Percentiles rank a stretch among this genome's conserved stretches.
phyloP scores from a whole-genome alignment of 2,797 vertebrate genomes.

The Rallus crepitans region DNA sequence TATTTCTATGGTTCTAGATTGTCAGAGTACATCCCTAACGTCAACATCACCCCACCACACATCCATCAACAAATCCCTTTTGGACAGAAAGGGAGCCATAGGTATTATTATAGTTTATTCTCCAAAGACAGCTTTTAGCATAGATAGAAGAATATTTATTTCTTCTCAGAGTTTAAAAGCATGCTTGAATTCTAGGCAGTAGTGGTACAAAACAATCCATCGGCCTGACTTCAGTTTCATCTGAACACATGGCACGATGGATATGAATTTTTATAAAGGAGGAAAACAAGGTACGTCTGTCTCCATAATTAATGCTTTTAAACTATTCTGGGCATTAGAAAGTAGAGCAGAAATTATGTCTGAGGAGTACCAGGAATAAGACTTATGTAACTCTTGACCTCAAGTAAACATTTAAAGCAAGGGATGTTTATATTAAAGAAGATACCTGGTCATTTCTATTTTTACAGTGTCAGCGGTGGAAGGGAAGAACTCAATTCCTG shows the following conservation, averaged over 20 bases:
- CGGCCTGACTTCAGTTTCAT: not conserved
- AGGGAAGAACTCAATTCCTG: not conserved
- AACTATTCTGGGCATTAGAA: slow-evolving; percentile 26
- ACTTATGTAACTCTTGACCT: slow-evolving; percentile 12
- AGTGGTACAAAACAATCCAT: not conserved
- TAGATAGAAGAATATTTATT: not conserved
- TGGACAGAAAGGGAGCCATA: not conserved
- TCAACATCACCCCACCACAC: not conserved
- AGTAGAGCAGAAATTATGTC: slow-evolving; percentile 29
- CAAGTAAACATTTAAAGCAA: not conserved
- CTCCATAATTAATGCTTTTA: slow-evolving; percentile 24
- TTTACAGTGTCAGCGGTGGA: not conserved
- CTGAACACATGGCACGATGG: not conserved
- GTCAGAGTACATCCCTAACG: not conserved
- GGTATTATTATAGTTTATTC: not conserved
- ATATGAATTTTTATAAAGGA: not conserved
- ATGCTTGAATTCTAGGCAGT: not conserved
- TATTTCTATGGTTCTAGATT: not conserved
- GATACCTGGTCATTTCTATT: not conserved
- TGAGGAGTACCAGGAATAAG: not conserved
- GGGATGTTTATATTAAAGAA: not conserved
- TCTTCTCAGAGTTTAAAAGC: not conserved
- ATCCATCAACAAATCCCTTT: not conserved
- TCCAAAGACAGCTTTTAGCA: not conserved
- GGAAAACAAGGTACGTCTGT: not conserved